Percentiles rank a stretch among this genome's conserved stretches.
These are phyloP conservation scores for Boulengeromyrus knoepffleri DNA, from an alignment of 2,113 vertebrate species.

Conservation along the genomic window DNA sequence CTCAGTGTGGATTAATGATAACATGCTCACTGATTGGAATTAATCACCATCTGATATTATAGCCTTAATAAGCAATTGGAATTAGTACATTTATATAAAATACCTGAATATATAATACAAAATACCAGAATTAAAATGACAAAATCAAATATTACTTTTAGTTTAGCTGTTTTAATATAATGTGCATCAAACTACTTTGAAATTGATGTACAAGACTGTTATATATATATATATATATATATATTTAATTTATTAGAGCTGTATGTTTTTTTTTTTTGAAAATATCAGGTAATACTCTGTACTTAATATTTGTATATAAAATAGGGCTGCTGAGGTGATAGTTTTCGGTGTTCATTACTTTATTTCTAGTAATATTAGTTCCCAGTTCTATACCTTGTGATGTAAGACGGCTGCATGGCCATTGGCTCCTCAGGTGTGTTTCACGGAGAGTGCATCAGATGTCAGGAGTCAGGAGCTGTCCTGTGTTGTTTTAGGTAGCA, in stretches of 20 bases:
- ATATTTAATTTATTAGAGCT: background rate
- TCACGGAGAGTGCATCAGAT: background rate
- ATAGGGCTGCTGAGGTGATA: background rate
- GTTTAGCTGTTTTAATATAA: background rate
- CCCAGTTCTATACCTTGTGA: background rate
- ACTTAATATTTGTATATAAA: no score
- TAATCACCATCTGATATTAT: slow-evolving; percentile 31
- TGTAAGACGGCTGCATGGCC: background rate
- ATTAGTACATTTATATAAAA: slow-evolving; percentile 1
- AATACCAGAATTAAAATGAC: background rate
- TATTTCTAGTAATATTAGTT: background rate
- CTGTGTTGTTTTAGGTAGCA: background rate
- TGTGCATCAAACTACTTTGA: background rate
- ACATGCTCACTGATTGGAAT: slow-evolving; percentile 42
- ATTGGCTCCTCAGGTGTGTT: background rate
- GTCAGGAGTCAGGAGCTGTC: background rate
- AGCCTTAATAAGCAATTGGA: slow-evolving; percentile 20
- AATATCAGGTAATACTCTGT: no score
- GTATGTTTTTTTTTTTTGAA: no score
- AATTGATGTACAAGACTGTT: background rate
- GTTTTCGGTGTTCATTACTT: background rate
- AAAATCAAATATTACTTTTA: background rate
- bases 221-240: no score
- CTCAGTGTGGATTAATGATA: slow-evolving; percentile 38
- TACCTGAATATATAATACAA: slow-evolving; percentile 5